A percentile compares a stretch with the other conserved stretches of the same genome.
phyloP scores from a whole-genome alignment of 2,113 vertebrate species.

The Eidolon helvum region DNA sequence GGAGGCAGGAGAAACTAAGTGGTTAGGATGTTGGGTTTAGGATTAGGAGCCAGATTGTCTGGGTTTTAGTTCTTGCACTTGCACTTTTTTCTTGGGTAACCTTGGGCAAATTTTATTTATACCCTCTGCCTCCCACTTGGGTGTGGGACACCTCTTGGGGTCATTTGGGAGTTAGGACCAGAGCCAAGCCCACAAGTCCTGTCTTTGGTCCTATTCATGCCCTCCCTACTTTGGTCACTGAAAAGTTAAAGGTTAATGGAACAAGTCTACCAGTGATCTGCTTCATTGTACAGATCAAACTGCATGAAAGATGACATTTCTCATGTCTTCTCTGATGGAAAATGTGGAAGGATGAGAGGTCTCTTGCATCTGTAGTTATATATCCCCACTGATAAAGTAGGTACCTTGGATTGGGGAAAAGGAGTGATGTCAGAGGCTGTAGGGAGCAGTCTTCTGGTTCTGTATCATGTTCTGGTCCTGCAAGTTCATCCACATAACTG shows the following conservation, averaged over 20 bases:
- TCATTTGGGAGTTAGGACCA: neutral
- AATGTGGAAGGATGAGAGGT: neutral
- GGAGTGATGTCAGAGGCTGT: rapidly evolving
- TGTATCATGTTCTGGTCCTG: neutral
- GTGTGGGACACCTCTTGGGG: neutral
- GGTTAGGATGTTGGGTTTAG: neutral
- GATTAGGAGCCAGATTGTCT: neutral
- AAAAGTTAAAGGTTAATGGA: neutral
- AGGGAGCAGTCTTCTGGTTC: neutral
- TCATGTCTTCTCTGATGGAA: neutral
- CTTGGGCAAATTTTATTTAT: neutral
- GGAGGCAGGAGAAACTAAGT: neutral
- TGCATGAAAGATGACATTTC: neutral
- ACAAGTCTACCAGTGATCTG: neutral
- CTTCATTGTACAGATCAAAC: neutral
- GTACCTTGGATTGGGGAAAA: neutral
- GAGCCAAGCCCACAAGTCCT: neutral
- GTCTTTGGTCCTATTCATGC: neutral
- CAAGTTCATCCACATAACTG: neutral
- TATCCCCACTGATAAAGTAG: neutral
- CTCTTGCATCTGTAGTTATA: neutral
- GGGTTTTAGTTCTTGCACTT: neutral
- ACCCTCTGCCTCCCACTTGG: neutral
- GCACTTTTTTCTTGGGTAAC: neutral
- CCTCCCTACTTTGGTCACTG: neutral